Percentiles rank a stretch among this genome's conserved stretches.
These are phyloP conservation scores for Sebastes flavidus DNA, from an alignment of 2,797 vertebrate genomes.

Conservation along the genomic window DNA sequence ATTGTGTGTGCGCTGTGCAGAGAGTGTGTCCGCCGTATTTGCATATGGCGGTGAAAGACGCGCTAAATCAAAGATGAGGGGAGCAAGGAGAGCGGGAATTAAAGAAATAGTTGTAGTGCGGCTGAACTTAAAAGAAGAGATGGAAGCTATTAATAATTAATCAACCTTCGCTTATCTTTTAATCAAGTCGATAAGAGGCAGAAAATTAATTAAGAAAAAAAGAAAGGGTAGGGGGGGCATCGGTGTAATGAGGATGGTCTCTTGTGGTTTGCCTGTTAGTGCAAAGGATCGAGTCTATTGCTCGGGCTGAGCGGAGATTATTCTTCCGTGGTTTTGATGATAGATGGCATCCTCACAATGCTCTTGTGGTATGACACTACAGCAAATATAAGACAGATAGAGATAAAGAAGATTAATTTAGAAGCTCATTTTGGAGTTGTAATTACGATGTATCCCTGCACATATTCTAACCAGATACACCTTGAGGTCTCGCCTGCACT, in stretches of 20 bases:
- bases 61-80: conserved; percentile 46
- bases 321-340: conserved; percentile 43
- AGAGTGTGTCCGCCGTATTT: conserved; percentile 31
- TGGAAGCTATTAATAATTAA: conserved; percentile 72
- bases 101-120: conserved; percentile 27
- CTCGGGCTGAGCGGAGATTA: conserved; percentile 33
- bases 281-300: conserved; percentile 27
- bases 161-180: conserved; percentile 73
- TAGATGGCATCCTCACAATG: conserved; percentile 46
- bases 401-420: conserved; percentile 43
- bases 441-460: conserved; percentile 35
- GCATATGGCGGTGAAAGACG: conserved; percentile 25
- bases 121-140: conserved; percentile 51
- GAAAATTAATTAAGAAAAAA: conserved; percentile 63
- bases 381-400: not conserved
- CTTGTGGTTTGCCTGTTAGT: conserved; percentile 55
- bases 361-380: conserved; percentile 15
- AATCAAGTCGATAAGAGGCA: conserved; percentile 73
- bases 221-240: conserved; percentile 9
- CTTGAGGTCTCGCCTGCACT: conserved; percentile 4
- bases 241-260: conserved; percentile 57
- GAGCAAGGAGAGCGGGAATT: conserved; percentile 22
- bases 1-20: conserved; percentile 21
- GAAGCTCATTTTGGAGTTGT: conserved; percentile 26
- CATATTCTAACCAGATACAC: conserved; percentile 12